These are phyloP conservation scores for Aphodius sticticus DNA, from an alignment of 2,888 invertebrate genomes.

Conservation along the genomic window DNA sequence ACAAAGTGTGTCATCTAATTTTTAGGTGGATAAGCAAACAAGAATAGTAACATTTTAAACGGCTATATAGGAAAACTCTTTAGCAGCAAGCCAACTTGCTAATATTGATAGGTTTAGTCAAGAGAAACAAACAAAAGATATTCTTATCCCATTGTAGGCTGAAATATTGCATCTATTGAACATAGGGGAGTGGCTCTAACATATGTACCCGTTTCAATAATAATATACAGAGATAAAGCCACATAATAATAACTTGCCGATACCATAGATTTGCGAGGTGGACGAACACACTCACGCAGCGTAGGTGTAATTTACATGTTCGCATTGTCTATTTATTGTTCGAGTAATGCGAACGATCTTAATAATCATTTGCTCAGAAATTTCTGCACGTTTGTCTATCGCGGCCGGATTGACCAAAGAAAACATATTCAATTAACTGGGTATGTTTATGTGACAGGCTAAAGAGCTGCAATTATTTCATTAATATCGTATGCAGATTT, in stretches of 20 bases:
- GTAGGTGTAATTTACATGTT: slow-evolving; percentile 58
- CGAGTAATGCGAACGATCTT: slow-evolving; percentile 33
- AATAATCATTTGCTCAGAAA: slow-evolving; percentile 28
- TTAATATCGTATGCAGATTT: neutral
- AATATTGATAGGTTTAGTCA: neutral
- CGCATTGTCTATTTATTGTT: slow-evolving; percentile 42
- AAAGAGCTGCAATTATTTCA: neutral
- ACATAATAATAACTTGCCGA: slow-evolving; percentile 58
- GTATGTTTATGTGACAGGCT: neutral
- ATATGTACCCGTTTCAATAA: slow-evolving; percentile 58
- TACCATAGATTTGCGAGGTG: slow-evolving; percentile 47
- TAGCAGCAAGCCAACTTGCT: neutral
- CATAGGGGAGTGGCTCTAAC: slow-evolving; percentile 52
- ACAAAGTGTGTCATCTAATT: neutral
- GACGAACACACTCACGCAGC: slow-evolving; percentile 33
- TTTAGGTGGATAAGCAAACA: neutral
- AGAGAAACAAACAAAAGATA: neutral
- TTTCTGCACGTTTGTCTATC: neutral
- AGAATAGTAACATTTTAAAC: neutral
- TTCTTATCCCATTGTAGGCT: neutral
- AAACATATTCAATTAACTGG: no score
- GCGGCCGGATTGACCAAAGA: no score
- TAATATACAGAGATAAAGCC: slow-evolving; percentile 55
- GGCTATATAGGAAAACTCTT: neutral
- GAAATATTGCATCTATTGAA: neutral